Conservation (phyloP, 2,113 vertebrate species). For the Channa argus region DNA sequence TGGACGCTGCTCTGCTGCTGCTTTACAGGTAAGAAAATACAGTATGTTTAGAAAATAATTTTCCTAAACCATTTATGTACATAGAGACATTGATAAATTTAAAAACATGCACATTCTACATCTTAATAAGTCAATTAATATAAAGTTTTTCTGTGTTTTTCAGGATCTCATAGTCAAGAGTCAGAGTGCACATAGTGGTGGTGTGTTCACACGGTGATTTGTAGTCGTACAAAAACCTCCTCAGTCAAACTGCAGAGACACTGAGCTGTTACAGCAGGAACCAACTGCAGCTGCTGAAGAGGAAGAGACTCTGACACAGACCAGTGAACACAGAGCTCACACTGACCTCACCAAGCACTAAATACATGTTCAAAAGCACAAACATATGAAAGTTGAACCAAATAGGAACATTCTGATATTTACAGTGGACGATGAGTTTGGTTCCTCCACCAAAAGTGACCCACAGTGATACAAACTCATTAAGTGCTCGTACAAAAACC, state of each 20-base stretch:
- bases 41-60: too few species aligned
- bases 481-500: constrained; percentile 38
- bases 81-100: too few species aligned
- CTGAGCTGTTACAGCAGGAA: constrained; percentile 26
- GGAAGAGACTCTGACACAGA: constrained; percentile 19
- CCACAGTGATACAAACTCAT: constrained; percentile 48
- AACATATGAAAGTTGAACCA: too few species aligned
- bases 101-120: too few species aligned
- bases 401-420: constrained; percentile 30
- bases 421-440: constrained; percentile 48
- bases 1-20: constrained; percentile 53
- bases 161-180: constrained; percentile 57
- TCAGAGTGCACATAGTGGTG: too few species aligned
- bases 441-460: constrained; percentile 34
- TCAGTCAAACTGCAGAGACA: constrained; percentile 29
- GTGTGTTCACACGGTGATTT: constrained; percentile 57
- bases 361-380: too few species aligned
- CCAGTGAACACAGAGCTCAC: constrained; percentile 21
- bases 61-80: too few species aligned
- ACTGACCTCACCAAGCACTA: neutral
- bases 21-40: constrained; percentile 31
- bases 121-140: too few species aligned
- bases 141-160: constrained; percentile 20
- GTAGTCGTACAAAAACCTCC: constrained; percentile 71
- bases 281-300: constrained; percentile 16